A percentile compares a stretch with the other conserved stretches of the same genome.
Conservation (phyloP, 2,888 invertebrate genomes). For the Exocentrus adspersus region DNA sequence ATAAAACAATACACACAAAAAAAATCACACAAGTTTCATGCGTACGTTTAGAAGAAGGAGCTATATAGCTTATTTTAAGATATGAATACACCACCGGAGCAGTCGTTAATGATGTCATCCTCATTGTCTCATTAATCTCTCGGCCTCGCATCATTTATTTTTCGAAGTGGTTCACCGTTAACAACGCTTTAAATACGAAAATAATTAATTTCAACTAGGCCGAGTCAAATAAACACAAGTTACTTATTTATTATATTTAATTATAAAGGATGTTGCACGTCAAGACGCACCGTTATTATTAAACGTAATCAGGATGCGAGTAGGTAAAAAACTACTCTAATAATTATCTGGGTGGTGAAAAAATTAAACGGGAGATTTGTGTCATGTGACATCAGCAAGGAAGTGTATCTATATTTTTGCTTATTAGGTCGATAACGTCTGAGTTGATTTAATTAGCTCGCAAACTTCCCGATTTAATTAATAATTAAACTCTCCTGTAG, state of each 20-base stretch:
- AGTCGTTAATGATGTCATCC: not conserved
- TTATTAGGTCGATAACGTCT: conserved; percentile 40
- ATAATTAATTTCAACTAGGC: not conserved
- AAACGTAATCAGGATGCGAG: not conserved
- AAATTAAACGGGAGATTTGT: no score
- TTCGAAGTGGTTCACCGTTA: not conserved
- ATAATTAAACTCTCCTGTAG: conserved; percentile 60
- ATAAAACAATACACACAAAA: no score
- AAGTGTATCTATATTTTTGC: no score
- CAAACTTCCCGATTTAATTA: conserved; percentile 59
- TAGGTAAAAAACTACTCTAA: not conserved
- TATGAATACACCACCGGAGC: not conserved
- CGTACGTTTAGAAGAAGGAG: no score
- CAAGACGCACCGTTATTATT: not conserved
- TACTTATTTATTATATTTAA: not conserved
- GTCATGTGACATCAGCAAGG: no score
- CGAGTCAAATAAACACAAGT: not conserved
- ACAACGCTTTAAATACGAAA: not conserved
- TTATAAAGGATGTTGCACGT: not conserved
- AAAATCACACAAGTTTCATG: no score
- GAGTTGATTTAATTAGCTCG: conserved; percentile 54
- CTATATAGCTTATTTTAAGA: not conserved
- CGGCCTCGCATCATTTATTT: not conserved
- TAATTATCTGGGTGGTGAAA: no score
- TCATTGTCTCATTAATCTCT: not conserved